phyloP scores from a whole-genome alignment of 2,888 invertebrate genomes.

The Catocala fraxini region DNA sequence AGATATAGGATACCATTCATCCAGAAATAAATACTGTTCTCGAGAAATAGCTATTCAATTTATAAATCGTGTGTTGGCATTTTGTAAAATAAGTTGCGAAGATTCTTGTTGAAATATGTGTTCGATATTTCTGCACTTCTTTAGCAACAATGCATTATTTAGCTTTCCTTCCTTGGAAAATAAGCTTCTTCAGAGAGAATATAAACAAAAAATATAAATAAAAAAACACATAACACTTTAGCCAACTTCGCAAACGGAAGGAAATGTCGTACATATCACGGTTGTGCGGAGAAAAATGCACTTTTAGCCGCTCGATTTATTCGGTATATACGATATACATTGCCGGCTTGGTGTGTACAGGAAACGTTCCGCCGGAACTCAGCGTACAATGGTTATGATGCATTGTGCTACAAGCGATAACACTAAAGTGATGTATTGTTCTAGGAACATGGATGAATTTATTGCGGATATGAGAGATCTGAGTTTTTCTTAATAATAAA shows the following conservation, averaged over 20 bases:
- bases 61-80: too few species aligned
- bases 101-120: too few species aligned
- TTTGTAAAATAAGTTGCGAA: too few species aligned
- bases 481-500: too few species aligned
- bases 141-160: neutral
- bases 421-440: slow-evolving; percentile 71
- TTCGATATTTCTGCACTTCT: too few species aligned
- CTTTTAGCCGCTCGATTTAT: slow-evolving; percentile 60
- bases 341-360: slow-evolving; percentile 56
- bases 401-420: slow-evolving; percentile 78
- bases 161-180: neutral
- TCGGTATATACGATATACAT: slow-evolving; percentile 54
- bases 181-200: slow-evolving; percentile 21
- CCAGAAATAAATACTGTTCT: too few species aligned
- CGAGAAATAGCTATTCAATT: too few species aligned
- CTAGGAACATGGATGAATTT: slow-evolving; percentile 39
- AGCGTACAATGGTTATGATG: slow-evolving; percentile 77
- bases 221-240: slow-evolving; percentile 45
- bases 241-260: slow-evolving; percentile 52
- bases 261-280: slow-evolving; percentile 56
- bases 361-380: slow-evolving; percentile 62
- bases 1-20: too few species aligned
- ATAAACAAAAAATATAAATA: slow-evolving; percentile 12
- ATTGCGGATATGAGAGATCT: slow-evolving; percentile 31
- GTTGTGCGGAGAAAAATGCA: slow-evolving; percentile 55